Conservation (phyloP, 2,888 invertebrate genomes). For the Lochmaea capreae region DNA sequence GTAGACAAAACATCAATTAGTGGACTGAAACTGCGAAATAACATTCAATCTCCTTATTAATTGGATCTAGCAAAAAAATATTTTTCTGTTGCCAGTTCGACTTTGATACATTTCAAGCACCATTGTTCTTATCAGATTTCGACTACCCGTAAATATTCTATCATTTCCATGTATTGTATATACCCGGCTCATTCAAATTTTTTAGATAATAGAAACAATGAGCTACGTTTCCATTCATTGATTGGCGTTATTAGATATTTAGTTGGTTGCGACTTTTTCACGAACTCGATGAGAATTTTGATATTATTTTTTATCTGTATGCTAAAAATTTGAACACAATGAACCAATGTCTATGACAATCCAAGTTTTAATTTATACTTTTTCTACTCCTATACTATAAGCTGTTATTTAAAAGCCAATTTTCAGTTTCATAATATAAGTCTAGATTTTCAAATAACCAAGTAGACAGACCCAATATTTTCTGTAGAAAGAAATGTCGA, state of each 20-base stretch:
- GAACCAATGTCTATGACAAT: background rate
- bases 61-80: background rate
- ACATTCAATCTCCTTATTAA: no score
- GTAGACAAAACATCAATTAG: no score
- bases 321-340: slow-evolving; percentile 17
- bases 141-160: slow-evolving; percentile 31
- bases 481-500: no score
- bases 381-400: no score
- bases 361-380: background rate
- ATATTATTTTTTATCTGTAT: background rate
- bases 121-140: slow-evolving; percentile 18
- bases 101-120: background rate
- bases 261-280: slow-evolving; percentile 27
- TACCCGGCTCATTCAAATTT: slow-evolving; percentile 18
- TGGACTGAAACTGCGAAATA: no score
- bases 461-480: no score
- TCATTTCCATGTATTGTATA: slow-evolving; percentile 33
- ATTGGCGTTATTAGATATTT: slow-evolving; percentile 23
- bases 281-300: slow-evolving; percentile 24
- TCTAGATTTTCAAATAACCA: no score
- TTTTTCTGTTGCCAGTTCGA: background rate
- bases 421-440: no score
- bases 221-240: slow-evolving; percentile 32
- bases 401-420: no score
- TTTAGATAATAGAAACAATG: slow-evolving; percentile 27